A percentile compares a stretch with the other conserved stretches of the same genome.
Evolutionary conservation across 2,113 vertebrate genomes (phyloP).

Genomic region (Pyxicephalus adspersus): DNA sequence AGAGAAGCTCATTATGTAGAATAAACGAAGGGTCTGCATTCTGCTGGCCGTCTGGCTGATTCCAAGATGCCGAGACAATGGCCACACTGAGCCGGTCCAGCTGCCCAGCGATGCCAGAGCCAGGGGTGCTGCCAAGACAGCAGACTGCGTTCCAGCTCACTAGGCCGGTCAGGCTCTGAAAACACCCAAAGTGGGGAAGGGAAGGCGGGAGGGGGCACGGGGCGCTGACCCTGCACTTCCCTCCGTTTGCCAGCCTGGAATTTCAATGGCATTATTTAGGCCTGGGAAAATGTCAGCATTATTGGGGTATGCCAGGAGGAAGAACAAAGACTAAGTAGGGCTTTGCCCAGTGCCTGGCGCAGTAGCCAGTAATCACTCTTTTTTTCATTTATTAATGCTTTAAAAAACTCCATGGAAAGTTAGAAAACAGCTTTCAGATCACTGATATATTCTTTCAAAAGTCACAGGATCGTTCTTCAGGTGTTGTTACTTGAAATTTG

Average conservation of each 20-base stretch:
- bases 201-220: not conserved
- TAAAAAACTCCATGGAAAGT: too few relatives aligned
- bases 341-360: not conserved
- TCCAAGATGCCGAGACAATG: constrained; percentile 35
- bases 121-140: constrained; percentile 30
- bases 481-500: too few relatives aligned
- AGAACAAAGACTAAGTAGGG: not conserved
- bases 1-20: constrained; percentile 22
- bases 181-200: not conserved
- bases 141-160: constrained; percentile 37
- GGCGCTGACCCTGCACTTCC: constrained; percentile 4
- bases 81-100: constrained; percentile 2
- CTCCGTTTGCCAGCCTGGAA: constrained; percentile 9
- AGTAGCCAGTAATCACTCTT: too few relatives aligned
- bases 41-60: constrained; percentile 23
- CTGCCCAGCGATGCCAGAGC: constrained; percentile 26
- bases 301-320: not conserved
- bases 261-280: constrained; percentile 1
- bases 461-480: too few relatives aligned
- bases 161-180: constrained; percentile 2
- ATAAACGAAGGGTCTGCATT: constrained; percentile 1
- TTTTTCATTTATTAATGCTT: too few relatives aligned
- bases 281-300: constrained; percentile 29
- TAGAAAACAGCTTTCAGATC: too few relatives aligned
- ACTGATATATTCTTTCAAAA: too few relatives aligned